Evolutionary conservation across 1,140 invertebrate genomes (phyloP), one percentile per base, ranked within the genome.

Genomic region (Penaeus chinensis): DNA sequence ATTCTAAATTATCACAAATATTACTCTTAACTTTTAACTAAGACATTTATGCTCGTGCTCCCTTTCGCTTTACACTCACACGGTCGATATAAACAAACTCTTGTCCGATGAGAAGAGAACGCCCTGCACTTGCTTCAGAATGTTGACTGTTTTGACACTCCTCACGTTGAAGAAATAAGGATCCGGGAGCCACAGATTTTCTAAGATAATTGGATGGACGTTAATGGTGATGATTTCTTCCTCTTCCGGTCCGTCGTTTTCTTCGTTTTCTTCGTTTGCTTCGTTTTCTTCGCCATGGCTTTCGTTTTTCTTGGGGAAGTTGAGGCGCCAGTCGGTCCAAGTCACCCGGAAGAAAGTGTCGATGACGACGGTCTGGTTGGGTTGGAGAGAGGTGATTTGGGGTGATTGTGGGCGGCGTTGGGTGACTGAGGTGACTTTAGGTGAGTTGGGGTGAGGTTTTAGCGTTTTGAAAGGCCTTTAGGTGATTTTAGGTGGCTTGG

Each of bases 131-230:
- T 80, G 54, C 66, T 87, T 87, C n/a, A 81, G 65, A 10, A 87
- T 24, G n/a, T 47, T 47, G 24, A 87, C n/a, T 7, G 24, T 54
- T 22, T 37, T 32, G 63, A 87, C 65, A 47, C 27, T 32, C 0
- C 85, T 37, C 78, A 82, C 85, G 78, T 62, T 87, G 62, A 87
- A 81, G 85, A 87, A 81, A 66, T 81, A 81, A 10, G 85, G 85
- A 61, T 87, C 85, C 0, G 85, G 85, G 18, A 87, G 78, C 85
- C 85, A 87, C 19, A 87, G 24, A 11, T 61, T 60, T 2, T 87
- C 85, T 42, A 87, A 54, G 24, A 87, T 27, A 22, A 87, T 47
- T 16, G 85, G 85, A 60, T 81, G 24, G 32, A 87, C n/a, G 78
- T 81, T 81, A 0, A 54, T 54, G 54, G 54, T 54, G 54, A 54